phyloP scores from a whole-genome alignment of 2,113 vertebrate genomes.

The Tor tambroides region DNA sequence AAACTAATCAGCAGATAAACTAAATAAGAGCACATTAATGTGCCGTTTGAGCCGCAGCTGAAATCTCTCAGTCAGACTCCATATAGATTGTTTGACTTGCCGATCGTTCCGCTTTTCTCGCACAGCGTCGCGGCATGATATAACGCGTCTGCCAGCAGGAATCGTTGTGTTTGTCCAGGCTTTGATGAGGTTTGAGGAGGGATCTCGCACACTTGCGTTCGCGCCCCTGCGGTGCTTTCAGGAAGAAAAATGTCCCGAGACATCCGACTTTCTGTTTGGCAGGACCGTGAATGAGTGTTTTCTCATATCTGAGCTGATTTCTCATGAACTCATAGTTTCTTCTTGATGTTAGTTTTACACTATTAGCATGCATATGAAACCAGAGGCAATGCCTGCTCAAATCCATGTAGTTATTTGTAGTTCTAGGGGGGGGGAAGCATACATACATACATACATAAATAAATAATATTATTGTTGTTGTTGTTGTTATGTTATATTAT shows the following conservation, averaged over 20 bases:
- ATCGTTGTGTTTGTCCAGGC: conserved; percentile 29
- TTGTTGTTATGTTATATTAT: no score
- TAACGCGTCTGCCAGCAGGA: conserved; percentile 8
- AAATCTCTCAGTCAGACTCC: background rate
- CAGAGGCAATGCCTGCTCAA: background rate
- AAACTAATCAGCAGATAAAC: background rate
- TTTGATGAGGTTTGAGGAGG: conserved; percentile 41
- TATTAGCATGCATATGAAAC: background rate
- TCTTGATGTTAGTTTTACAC: background rate
- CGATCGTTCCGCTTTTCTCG: conserved; percentile 31
- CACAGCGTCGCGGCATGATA: background rate
- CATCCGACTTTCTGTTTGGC: background rate
- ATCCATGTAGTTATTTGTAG: background rate
- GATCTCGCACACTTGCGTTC: background rate
- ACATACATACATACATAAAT: no score
- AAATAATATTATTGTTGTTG: no score
- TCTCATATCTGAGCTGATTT: background rate
- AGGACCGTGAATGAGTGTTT: background rate
- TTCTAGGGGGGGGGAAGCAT: no score
- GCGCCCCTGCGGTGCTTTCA: background rate
- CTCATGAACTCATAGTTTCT: background rate
- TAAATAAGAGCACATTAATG: background rate
- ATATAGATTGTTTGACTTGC: conserved; percentile 47
- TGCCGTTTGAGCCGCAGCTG: background rate
- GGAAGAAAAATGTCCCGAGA: background rate